Evolutionary conservation across 2,888 invertebrate genomes (phyloP).

Genomic region (Hesperia comma): DNA sequence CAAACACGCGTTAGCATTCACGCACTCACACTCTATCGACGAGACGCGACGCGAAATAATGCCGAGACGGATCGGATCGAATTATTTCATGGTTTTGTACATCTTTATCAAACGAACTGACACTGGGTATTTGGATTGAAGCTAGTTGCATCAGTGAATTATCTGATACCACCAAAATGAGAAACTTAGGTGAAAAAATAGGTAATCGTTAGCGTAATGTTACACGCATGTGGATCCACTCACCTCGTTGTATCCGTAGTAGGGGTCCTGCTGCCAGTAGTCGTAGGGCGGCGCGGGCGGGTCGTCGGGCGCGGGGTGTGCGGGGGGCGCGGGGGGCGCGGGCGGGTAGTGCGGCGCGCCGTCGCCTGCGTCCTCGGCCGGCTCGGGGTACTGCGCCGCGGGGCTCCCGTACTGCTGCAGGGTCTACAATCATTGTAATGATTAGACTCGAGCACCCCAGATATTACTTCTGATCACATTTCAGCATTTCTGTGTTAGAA

Average conservation of each 20-base stretch:
- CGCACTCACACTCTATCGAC: conserved; percentile 44
- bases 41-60: conserved; percentile 9
- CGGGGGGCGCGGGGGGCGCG: conserved; percentile 42
- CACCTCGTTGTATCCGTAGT: conserved; percentile 62
- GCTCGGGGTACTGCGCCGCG: conserved; percentile 22
- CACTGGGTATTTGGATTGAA: too few species aligned
- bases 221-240: conserved; percentile 36
- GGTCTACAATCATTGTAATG: background rate
- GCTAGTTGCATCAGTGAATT: too few species aligned
- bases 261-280: conserved; percentile 59
- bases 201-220: too few species aligned
- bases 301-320: conserved; percentile 28
- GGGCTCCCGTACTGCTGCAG: conserved; percentile 24
- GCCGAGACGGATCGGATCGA: background rate
- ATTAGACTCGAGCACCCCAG: too few species aligned
- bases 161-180: too few species aligned
- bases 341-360: conserved; percentile 32
- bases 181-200: too few species aligned
- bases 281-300: conserved; percentile 44
- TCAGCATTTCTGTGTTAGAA: too few species aligned
- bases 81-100: too few species aligned
- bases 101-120: too few species aligned
- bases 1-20: conserved; percentile 49
- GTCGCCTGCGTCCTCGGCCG: conserved; percentile 10
- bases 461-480: too few species aligned